Base-by-base conservation (phyloP, 2,888 invertebrate species). In the Drosophila silvestris region DNA sequence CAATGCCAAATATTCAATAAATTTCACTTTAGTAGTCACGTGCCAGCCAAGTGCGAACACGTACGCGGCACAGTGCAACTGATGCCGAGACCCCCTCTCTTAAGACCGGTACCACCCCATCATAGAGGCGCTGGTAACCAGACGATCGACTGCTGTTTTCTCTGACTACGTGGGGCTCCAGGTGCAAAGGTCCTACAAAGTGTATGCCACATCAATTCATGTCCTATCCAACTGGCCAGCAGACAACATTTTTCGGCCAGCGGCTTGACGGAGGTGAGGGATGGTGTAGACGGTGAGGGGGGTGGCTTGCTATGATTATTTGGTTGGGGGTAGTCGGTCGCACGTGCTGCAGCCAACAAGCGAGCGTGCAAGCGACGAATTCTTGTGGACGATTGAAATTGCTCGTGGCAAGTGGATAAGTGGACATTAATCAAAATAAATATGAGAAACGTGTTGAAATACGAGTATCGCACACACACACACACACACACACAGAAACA, bases 1-100 rank as follows among this genome's bases (percentile, higher is more conserved):
- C 81, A 88, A 91, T 89, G 84, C 88, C 83, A 91, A 91, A 88
- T 90, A 91, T 91, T 90, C 91, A 90, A 90, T 91, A 90, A 90
- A 90, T 90, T 90, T 72, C 84, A 72, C 67, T 91, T 82, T 80
- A 83, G 91, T 81, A 90, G 90, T 90, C 90, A 90, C 90, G 90
- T 90, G 76, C 89, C 67, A 63, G 50, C 60, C 84, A 91, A 91
- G 90, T 90, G 91, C 91, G 89, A 90, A 82, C 91, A 90, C 91
- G 91, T 88, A 81, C 84, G 72, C 72, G 74, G 73, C 64, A 70
- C 75, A 74, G 67, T 90, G 89, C 84, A 91, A 90, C 89, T 90
- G 91, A 91, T 91, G 89, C 85, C 82, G 56, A 59, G 68, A 57
- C 41, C 26, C 5, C 14, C 9, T 5, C 28, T 22, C 22, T 12